Base-by-base conservation (phyloP, 2,888 invertebrate species). In the Epirrhoe tristata region DNA sequence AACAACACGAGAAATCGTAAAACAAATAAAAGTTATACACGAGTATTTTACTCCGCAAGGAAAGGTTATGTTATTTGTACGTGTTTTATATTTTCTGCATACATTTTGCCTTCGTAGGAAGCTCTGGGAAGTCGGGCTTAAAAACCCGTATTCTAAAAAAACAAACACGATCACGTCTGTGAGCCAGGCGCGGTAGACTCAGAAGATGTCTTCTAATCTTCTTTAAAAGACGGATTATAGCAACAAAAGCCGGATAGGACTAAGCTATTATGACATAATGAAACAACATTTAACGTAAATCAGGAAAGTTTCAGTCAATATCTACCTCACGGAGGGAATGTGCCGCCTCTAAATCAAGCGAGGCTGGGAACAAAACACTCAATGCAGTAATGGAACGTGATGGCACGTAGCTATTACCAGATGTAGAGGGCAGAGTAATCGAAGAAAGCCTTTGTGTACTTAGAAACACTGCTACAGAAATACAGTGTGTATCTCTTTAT, bases 301-400 rank as follows among this genome's bases (percentile, higher is more conserved):
- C 67, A 60, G 56, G 12, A 57, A 60, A 58, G 56, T 59, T 66
- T 60, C 39, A 17, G 55, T 57, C 65, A 63, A 65, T 75, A 74
- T 75, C 71, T 72, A 71, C 74, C 74, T 73, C 81, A 81, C 79
- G 82, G 69, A 79, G 78, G 75, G 81, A 83, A 81, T 82, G 82
- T 78, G 75, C 79, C 77, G 72, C 66, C 75, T 67, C 79, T 87
- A 86, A 86, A 88, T 88, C 85, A 71, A 64, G 43, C 61, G 63
- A n/a, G 61, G 55, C 65, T 63, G 72, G 68, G 75, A 77, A 80
- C 80, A 77, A 78, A 81, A 81, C 79, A 77, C 74, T 75, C 76
- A 71, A 76, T 80, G 79, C 80, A 77, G 72, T 76, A 66, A 72
- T 58, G 52, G 75, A 68, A 81, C 83, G 84, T 81, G 83, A 80